Conservation (phyloP, 2,797 vertebrate species). For the Sandelia bainsii region DNA sequence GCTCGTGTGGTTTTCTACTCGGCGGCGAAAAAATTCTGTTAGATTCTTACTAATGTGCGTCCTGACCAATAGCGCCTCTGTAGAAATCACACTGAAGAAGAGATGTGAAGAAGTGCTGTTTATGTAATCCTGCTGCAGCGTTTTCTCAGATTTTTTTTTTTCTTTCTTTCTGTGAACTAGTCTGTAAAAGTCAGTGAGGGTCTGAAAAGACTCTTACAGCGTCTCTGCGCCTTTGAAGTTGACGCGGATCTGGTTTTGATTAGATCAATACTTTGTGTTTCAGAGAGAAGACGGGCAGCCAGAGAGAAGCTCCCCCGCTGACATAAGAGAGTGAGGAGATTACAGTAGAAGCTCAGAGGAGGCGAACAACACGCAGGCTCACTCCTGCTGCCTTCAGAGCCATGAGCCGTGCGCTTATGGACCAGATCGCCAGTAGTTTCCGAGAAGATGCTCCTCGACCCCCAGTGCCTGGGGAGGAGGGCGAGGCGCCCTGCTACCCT, state of each 20-base stretch:
- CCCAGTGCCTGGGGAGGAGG: conserved; percentile 97
- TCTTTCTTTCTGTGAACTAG: conserved; percentile 27
- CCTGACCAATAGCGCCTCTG: background rate
- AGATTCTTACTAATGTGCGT: conserved; percentile 8
- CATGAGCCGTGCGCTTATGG: conserved; percentile 93
- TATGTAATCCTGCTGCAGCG: conserved; percentile 71
- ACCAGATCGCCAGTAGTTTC: conserved; percentile 93
- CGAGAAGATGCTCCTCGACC: conserved; percentile 97
- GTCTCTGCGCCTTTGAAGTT: conserved; percentile 89
- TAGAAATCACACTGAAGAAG: conserved; percentile 33
- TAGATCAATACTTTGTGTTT: conserved; percentile 94
- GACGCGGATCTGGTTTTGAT: conserved; percentile 95
- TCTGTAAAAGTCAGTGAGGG: conserved; percentile 79
- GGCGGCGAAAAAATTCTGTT: conserved; percentile 6
- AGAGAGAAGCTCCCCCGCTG: conserved; percentile 91
- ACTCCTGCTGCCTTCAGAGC: conserved; percentile 80
- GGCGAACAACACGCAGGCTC: conserved; percentile 65
- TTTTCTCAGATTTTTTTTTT: conserved; percentile 29
- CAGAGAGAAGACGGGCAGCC: conserved; percentile 90
- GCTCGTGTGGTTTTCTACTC: conserved; percentile 23
- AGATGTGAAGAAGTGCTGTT: conserved; percentile 48
- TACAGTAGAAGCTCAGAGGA: conserved; percentile 84
- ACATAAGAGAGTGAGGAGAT: conserved; percentile 91
- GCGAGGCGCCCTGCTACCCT: conserved; percentile 89
- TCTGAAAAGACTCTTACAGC: conserved; percentile 85